Conservation (phyloP, 2,797 vertebrate species). For the Peromyscus melanophrys region DNA sequence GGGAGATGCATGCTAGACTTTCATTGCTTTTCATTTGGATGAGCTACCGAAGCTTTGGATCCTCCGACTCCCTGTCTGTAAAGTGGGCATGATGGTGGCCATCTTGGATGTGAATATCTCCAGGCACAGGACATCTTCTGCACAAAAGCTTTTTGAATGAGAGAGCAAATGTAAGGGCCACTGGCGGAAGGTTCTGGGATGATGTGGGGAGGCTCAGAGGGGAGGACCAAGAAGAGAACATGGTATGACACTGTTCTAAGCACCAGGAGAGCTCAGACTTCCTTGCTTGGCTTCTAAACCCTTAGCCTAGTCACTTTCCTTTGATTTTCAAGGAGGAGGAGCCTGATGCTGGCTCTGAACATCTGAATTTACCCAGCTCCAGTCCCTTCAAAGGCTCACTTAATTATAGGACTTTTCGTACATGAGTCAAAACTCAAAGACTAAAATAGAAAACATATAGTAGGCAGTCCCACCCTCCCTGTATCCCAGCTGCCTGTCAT, state of each 20-base stretch:
- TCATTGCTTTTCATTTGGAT: background rate
- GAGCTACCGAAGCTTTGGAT: background rate
- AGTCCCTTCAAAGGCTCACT: background rate
- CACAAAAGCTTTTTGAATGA: background rate
- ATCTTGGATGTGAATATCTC: background rate
- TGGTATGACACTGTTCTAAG: background rate
- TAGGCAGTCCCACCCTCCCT: background rate
- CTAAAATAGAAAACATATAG: background rate
- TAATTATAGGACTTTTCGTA: background rate
- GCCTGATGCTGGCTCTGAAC: background rate
- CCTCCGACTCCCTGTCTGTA: background rate
- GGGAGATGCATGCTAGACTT: background rate
- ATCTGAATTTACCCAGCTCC: too few relatives aligned
- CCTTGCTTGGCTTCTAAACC: background rate
- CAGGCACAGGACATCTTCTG: background rate
- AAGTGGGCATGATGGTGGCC: background rate
- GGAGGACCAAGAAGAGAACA: background rate
- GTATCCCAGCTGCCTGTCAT: background rate
- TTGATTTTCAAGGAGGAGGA: background rate
- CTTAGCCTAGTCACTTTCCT: accelerated
- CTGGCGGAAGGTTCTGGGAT: background rate
- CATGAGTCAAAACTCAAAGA: background rate
- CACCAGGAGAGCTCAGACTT: too few relatives aligned
- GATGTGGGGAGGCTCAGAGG: background rate
- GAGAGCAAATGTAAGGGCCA: background rate